A percentile compares a stretch with the other conserved stretches of the same genome.
phyloP scores from a whole-genome alignment of 2,888 invertebrate genomes.

The Bunonema sp. region DNA sequence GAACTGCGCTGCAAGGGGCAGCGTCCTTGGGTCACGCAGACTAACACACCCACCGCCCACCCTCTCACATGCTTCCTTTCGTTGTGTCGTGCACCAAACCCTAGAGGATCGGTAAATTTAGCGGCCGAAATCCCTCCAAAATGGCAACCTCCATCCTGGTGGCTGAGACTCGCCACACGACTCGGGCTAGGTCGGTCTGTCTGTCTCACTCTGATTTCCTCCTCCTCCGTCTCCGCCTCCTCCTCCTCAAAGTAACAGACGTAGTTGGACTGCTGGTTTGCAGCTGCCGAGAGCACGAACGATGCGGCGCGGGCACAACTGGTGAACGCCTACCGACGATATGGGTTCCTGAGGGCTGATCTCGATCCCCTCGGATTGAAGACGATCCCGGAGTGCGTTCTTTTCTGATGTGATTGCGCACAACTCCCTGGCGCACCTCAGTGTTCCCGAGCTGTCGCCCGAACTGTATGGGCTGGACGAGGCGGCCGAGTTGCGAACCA shows the following conservation, averaged over 20 bases:
- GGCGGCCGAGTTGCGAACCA: constrained; percentile 13
- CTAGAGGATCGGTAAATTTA: background rate
- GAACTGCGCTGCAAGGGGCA: no score
- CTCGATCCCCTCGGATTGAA: constrained; percentile 31
- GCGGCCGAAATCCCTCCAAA: background rate
- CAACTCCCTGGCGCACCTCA: background rate
- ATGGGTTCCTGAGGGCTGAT: constrained; percentile 33
- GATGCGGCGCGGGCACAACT: constrained; percentile 25
- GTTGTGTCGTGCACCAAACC: background rate
- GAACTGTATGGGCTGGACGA: no score
- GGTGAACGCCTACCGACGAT: constrained; percentile 35
- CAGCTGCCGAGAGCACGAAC: no score
- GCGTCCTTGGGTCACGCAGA: background rate
- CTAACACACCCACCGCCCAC: background rate
- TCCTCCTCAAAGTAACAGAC: background rate
- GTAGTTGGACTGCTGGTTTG: no score
- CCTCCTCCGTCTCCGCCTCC: background rate
- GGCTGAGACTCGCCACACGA: background rate
- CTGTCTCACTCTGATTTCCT: background rate
- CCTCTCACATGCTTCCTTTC: background rate
- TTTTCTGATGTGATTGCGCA: background rate
- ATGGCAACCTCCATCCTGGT: background rate
- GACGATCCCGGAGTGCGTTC: constrained; percentile 13
- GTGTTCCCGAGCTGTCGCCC: constrained; percentile 2
- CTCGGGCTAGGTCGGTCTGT: background rate